Conservation (phyloP, 2,888 invertebrate species). For the Conchocele bisecta region DNA sequence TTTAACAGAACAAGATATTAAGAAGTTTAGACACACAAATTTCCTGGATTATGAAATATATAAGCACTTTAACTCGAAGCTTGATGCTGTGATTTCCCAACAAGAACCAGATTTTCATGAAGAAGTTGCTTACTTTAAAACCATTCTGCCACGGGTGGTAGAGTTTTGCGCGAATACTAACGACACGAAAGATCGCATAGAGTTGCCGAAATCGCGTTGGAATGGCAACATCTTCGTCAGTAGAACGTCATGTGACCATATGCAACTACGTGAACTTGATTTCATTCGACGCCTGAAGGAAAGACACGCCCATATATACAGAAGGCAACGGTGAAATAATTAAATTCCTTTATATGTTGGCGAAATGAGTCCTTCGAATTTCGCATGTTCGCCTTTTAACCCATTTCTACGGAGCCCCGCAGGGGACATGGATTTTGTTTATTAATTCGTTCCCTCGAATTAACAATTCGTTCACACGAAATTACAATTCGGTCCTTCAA, state of each 20-base stretch:
- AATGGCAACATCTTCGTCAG: conserved; percentile 11
- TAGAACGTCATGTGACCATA: neutral
- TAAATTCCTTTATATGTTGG: no score
- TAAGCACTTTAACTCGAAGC: conserved; percentile 16
- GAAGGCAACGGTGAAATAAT: no score
- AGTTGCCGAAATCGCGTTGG: conserved; percentile 5
- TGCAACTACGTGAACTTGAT: conserved; percentile 2
- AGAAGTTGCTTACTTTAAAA: conserved; percentile 32
- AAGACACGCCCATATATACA: no score
- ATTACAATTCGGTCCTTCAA: no score
- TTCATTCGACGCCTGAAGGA: conserved; percentile 7
- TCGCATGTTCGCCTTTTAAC: no score
- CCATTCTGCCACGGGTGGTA: conserved; percentile 1
- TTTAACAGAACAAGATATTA: conserved; percentile 1
- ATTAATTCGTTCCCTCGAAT: no score
- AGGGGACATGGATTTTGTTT: no score
- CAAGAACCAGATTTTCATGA: conserved; percentile 17
- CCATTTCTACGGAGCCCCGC: no score
- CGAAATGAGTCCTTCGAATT: no score
- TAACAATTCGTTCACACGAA: no score
- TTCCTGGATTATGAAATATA: conserved; percentile 42
- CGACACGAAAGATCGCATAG: neutral
- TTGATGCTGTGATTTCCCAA: conserved; percentile 4
- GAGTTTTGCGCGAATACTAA: conserved; percentile 16
- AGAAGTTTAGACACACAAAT: conserved; percentile 23